These are phyloP conservation scores for Dromaius novaehollandiae DNA, from an alignment of 2,113 vertebrate species.

Conservation along the genomic window DNA sequence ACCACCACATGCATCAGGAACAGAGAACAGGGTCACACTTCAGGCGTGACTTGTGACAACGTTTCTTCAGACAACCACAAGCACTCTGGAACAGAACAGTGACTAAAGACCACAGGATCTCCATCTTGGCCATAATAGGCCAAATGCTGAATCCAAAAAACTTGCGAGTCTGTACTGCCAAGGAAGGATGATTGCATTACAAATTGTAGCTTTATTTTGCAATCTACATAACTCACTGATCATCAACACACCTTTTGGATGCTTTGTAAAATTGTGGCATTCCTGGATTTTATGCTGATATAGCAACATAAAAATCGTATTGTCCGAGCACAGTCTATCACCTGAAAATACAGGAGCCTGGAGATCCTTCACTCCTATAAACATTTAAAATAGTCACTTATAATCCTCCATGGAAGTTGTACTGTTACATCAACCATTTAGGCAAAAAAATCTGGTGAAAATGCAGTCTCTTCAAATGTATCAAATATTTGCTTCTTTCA, in stretches of 20 bases:
- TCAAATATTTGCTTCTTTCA: not conserved
- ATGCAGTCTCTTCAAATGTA: not conserved
- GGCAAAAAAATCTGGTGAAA: not conserved
- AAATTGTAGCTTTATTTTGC: not conserved
- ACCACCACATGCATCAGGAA: not conserved
- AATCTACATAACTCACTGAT: not conserved
- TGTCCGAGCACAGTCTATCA: not conserved
- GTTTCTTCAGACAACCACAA: not conserved
- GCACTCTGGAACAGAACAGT: not conserved
- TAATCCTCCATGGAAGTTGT: not conserved
- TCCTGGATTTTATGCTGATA: not conserved
- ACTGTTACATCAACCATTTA: not conserved
- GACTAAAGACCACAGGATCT: not conserved
- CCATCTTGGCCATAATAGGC: not conserved
- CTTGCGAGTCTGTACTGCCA: not conserved
- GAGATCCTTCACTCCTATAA: not conserved
- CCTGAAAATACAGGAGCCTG: not conserved
- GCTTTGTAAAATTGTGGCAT: rapidly evolving
- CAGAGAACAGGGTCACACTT: not conserved
- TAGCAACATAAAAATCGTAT: not conserved
- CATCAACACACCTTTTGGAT: not conserved
- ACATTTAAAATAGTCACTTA: not conserved
- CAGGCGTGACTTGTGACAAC: not conserved
- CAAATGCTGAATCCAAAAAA: not conserved
- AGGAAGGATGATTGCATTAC: not conserved